Percentiles rank a stretch among this genome's conserved stretches.
Evolutionary conservation across 2,113 vertebrate genomes (phyloP).

Genomic region (Phodopus roborovskii): DNA sequence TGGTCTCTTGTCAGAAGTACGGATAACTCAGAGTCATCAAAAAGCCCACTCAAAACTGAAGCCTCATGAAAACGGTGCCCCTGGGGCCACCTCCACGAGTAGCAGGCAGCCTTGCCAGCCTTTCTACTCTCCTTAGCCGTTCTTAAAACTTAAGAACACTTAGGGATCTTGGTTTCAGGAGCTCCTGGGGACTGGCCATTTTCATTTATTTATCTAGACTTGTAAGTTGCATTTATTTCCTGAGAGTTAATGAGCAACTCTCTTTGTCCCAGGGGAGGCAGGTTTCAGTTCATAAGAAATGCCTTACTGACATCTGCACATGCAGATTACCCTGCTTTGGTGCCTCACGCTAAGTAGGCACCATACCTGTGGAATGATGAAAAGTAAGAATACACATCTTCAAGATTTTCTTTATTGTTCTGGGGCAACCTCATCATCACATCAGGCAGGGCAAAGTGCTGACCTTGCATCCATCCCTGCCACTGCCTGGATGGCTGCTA

Average conservation of each 20-base stretch:
- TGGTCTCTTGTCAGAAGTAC: background rate
- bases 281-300: background rate
- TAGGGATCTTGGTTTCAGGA: background rate
- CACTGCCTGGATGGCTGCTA: background rate
- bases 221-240: background rate
- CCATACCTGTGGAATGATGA: background rate
- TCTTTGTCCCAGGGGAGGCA: too few species aligned
- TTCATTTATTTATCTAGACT: background rate
- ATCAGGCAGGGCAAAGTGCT: background rate
- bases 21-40: background rate
- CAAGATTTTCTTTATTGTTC: background rate
- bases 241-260: too few species aligned
- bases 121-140: background rate
- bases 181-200: background rate
- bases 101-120: background rate
- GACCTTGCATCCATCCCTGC: background rate
- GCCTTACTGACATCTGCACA: background rate
- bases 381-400: background rate
- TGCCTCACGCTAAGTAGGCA: background rate
- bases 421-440: background rate
- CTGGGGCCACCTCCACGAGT: too few species aligned
- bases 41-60: background rate
- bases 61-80: too few species aligned
- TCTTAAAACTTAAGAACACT: too few species aligned
- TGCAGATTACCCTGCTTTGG: background rate